A percentile compares a stretch with the other conserved stretches of the same genome.
Conservation (phyloP, 1,140 invertebrate genomes). For the Sarcophaga peregrina region DNA sequence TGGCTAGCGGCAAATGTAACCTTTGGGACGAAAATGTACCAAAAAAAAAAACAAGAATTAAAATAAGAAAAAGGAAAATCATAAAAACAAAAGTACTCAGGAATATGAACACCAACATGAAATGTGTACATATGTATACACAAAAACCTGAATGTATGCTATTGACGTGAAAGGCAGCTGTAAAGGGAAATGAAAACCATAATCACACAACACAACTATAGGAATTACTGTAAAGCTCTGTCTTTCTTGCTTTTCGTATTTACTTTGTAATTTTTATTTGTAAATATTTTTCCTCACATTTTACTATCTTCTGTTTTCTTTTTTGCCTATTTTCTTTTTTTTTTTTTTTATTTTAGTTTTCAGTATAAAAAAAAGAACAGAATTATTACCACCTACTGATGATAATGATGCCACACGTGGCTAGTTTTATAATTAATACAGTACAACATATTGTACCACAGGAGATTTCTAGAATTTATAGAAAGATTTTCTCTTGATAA, state of each 20-base stretch:
- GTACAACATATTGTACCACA: too few relatives aligned
- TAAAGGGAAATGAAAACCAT: not conserved
- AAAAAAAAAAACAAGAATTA: too few relatives aligned
- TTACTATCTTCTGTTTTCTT: too few relatives aligned
- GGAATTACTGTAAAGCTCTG: not conserved
- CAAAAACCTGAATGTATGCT: too few relatives aligned
- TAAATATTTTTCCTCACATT: too few relatives aligned
- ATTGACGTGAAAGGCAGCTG: too few relatives aligned
- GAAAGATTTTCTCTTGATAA: too few relatives aligned
- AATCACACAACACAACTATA: not conserved
- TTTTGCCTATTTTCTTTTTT: not conserved
- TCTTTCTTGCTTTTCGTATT: not conserved
- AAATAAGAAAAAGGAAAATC: too few relatives aligned
- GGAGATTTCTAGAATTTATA: too few relatives aligned
- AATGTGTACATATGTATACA: too few relatives aligned
- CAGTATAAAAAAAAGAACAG: not conserved
- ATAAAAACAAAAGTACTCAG: too few relatives aligned
- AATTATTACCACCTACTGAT: constrained; percentile 8
- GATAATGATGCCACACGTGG: not conserved
- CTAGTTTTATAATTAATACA: not conserved
- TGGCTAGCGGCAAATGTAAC: constrained; percentile 12
- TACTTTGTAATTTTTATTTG: constrained; percentile 13
- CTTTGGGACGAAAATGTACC: not conserved
- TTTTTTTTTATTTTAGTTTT: not conserved
- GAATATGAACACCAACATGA: too few relatives aligned